Percentiles rank a stretch among this genome's conserved stretches.
Evolutionary conservation across 2,113 vertebrate species (phyloP).

Genomic region (Anthoscopus minutus): DNA sequence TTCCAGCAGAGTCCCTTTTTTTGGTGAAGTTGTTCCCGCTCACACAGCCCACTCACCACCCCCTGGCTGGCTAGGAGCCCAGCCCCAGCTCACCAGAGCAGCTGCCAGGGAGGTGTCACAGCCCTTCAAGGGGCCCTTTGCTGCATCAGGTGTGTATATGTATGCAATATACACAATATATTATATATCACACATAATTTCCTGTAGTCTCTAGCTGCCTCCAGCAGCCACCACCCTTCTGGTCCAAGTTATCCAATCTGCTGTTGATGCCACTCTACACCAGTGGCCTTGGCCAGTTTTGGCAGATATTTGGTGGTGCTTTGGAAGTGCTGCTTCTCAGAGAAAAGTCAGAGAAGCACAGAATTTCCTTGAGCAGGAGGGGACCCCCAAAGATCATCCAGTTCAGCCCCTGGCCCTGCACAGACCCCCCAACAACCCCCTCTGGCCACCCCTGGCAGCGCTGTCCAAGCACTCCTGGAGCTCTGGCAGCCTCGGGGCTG

Average conservation of each 20-base stretch:
- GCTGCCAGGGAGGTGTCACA: background rate
- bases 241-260: background rate
- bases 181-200: too few species aligned
- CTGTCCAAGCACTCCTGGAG: fast-evolving
- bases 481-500: background rate
- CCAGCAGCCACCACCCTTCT: background rate
- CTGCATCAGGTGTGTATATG: background rate
- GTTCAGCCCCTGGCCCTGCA: fast-evolving
- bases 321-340: background rate
- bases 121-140: background rate
- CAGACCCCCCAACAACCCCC: background rate
- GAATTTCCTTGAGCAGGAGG: background rate
- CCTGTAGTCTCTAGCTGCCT: background rate
- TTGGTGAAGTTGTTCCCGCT: background rate
- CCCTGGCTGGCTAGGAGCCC: background rate
- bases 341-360: background rate
- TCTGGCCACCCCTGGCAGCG: fast-evolving
- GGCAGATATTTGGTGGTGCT: background rate
- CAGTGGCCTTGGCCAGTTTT: background rate
- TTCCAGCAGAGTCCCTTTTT: background rate
- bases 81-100: background rate
- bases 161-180: too few species aligned
- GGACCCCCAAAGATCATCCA: background rate
- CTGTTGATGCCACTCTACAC: background rate
- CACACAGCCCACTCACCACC: background rate